These are phyloP conservation scores for Nysson spinosus DNA, from an alignment of 2,888 invertebrate species.

Conservation along the genomic window DNA sequence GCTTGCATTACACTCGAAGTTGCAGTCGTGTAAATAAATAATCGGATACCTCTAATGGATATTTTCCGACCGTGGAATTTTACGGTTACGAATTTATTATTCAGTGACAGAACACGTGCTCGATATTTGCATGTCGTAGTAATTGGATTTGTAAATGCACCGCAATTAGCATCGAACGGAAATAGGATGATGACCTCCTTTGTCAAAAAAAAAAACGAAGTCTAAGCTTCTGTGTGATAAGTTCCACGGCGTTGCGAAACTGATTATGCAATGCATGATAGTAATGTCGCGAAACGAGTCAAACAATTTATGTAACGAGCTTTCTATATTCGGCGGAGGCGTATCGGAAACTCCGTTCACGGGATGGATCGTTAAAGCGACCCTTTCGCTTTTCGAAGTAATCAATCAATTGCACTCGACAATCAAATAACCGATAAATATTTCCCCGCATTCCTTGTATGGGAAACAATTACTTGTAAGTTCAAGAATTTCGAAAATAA, in stretches of 20 bases:
- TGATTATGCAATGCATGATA: slow-evolving; percentile 48
- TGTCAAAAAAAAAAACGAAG: slow-evolving; percentile 5
- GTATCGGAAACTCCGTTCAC: slow-evolving; percentile 30
- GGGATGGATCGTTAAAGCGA: slow-evolving; percentile 13
- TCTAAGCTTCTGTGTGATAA: slow-evolving; percentile 10
- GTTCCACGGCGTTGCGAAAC: slow-evolving; percentile 41
- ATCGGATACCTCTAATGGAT: too few relatives aligned
- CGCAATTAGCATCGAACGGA: too few relatives aligned
- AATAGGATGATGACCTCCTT: background rate
- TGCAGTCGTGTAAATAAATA: too few relatives aligned
- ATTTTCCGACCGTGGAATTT: too few relatives aligned
- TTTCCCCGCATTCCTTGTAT: background rate
- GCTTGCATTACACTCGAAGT: too few relatives aligned
- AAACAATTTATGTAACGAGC: slow-evolving; percentile 60
- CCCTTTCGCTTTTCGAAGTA: slow-evolving; percentile 14
- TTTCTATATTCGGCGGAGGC: slow-evolving; percentile 48
- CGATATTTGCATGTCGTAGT: too few relatives aligned
- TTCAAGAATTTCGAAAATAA: too few relatives aligned
- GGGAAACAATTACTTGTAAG: background rate
- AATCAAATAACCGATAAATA: slow-evolving; percentile 15
- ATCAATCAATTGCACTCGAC: slow-evolving; percentile 29
- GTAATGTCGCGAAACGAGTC: slow-evolving; percentile 41
- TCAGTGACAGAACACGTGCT: too few relatives aligned
- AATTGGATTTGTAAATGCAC: too few relatives aligned
- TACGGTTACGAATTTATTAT: too few relatives aligned